Percentiles rank a stretch among this genome's conserved stretches.
Conservation (phyloP, 2,888 invertebrate species). For the Ichneumoninae sp. region DNA sequence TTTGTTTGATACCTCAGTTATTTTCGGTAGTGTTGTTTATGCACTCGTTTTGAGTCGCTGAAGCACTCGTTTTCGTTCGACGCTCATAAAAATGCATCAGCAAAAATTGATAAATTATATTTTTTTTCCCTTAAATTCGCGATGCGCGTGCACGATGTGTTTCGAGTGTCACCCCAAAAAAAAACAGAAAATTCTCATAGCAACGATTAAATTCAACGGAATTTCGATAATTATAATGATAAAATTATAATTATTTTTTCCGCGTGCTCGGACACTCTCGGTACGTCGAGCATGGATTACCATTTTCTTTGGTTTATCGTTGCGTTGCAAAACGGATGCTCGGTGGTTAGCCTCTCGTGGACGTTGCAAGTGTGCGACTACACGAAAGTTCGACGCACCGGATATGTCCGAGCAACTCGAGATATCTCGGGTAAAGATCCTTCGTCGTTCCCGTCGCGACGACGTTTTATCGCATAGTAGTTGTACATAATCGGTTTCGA, state of each 20-base stretch:
- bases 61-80: constrained; percentile 27
- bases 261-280: constrained; percentile 29
- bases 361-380: constrained; percentile 44
- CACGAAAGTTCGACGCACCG: constrained; percentile 36
- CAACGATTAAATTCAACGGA: constrained; percentile 11
- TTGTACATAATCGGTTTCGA: constrained; percentile 64
- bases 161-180: background rate
- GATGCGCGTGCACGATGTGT: background rate
- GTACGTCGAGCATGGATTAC: constrained; percentile 21
- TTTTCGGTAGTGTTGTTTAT: background rate
- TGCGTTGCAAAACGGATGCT: constrained; percentile 65
- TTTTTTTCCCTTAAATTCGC: background rate
- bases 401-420: constrained; percentile 54
- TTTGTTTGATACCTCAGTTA: constrained; percentile 1
- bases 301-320: constrained; percentile 57
- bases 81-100: background rate
- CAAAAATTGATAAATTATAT: background rate
- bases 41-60: constrained; percentile 21
- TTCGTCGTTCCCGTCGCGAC: constrained; percentile 38
- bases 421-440: constrained; percentile 58
- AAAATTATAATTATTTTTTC: background rate
- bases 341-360: constrained; percentile 21
- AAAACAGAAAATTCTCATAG: background rate
- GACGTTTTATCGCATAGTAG: constrained; percentile 70
- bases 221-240: constrained; percentile 16